Evolutionary conservation across 2,888 invertebrate species (phyloP).

Genomic region (Cryptosula pallasiana): DNA sequence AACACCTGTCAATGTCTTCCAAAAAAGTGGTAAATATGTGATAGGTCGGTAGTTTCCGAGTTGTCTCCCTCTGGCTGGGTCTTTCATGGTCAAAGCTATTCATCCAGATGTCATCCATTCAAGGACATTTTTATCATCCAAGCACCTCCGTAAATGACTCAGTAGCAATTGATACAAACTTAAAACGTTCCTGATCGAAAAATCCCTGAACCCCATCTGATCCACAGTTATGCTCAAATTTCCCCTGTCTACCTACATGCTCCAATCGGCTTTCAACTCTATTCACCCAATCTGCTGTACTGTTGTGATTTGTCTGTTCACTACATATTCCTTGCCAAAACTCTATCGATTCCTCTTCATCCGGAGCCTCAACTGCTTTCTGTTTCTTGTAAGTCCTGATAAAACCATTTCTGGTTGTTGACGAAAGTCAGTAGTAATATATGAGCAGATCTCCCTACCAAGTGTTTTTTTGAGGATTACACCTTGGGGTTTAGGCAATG

Average conservation of each 20-base stretch:
- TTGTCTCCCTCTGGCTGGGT: not conserved
- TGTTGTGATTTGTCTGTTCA: not conserved
- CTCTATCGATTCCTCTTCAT: not conserved
- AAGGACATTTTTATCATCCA: too few relatives aligned
- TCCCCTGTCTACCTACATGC: not conserved
- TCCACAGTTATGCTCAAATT: not conserved
- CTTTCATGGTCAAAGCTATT: not conserved
- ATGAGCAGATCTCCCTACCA: too few relatives aligned
- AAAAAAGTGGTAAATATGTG: not conserved
- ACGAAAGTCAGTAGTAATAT: too few relatives aligned
- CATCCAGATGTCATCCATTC: slow-evolving; percentile 10
- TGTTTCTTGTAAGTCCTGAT: not conserved
- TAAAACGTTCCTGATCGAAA: not conserved
- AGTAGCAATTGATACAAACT: not conserved
- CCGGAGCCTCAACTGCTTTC: too few relatives aligned
- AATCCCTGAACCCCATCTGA: not conserved
- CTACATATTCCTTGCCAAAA: not conserved
- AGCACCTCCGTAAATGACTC: not conserved
- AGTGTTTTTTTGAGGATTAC: too few relatives aligned
- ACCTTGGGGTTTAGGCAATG: too few relatives aligned
- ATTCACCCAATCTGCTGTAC: not conserved
- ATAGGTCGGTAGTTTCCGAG: not conserved
- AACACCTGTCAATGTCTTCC: not conserved
- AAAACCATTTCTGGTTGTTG: slow-evolving; percentile 17
- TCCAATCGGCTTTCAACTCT: not conserved